Evolutionary conservation across 2,888 invertebrate genomes (phyloP), one percentile per base, ranked within the genome.

Genomic region (Argynnis bischoffii): DNA sequence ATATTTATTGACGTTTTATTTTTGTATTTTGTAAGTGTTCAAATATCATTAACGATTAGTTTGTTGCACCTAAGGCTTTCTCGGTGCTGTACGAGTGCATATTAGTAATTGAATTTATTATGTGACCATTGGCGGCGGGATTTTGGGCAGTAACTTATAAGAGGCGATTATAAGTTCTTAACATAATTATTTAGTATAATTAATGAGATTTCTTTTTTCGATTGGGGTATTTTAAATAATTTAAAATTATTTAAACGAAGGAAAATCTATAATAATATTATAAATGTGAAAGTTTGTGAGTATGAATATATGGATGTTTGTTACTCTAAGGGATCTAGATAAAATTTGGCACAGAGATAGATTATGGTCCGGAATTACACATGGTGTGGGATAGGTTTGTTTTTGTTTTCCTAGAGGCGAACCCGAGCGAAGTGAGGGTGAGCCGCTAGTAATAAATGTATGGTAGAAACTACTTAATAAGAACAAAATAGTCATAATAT

Each of bases 1-100:
- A 88, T 88, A 88, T 88, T 90, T 89, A 90, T 88, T 76, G 87
- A 83, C 83, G 80, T 86, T 88, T 88, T 86, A 89, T 85, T 88
- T 83, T 85, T 84, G 80, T 86, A 88, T 79, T 88, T 88, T 89
- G 89, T 87, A 88, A 86, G 85, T 85, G 85, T 88, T 88, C 88
- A 86, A 84, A 87, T 89, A 87, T 88, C 89, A 88, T 90, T 90
- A 90, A 86, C 84, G 84, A 86, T 86, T 86, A 87, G 81, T 83
- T 83, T 82, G 81, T 84, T 81, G 83, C 87, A 84, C 81, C 82
- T 74, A 67, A 72, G 72, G 76, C 76, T 80, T 76, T 77, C 74
- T 70, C 76, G 72, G 74, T 77, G 11, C 76, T 80, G 77, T 79
- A 76, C 72, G 73, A 79, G 77, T 74, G 76, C 78, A 74, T 80